phyloP scores from a whole-genome alignment of 2,888 invertebrate genomes.

The Dasypolia templi region DNA sequence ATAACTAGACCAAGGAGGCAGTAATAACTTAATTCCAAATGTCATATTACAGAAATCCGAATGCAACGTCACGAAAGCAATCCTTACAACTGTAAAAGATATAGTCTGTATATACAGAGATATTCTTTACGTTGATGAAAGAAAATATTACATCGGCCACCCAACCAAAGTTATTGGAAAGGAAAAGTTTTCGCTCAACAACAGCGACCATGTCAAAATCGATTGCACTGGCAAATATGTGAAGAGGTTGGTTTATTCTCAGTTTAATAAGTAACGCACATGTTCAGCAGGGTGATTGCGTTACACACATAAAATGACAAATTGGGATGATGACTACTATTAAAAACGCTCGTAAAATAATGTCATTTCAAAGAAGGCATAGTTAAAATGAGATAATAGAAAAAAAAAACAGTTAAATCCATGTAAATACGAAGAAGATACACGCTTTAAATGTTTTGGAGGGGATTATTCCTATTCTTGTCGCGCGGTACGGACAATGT shows the following conservation, averaged over 20 bases:
- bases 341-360: too few species aligned
- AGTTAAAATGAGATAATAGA: too few species aligned
- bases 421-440: too few species aligned
- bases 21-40: background rate
- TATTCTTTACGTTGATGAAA: constrained; percentile 92
- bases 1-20: too few species aligned
- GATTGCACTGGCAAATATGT: constrained; percentile 88
- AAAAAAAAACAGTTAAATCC: too few species aligned
- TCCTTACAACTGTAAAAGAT: constrained; percentile 73
- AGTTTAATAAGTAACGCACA: background rate
- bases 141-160: constrained; percentile 87
- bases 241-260: constrained; percentile 69
- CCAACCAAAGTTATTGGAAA: constrained; percentile 89
- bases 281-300: too few species aligned
- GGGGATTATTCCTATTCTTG: too few species aligned
- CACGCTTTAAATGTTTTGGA: too few species aligned
- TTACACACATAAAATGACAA: too few species aligned
- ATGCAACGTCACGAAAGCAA: constrained; percentile 76
- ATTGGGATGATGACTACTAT: too few species aligned
- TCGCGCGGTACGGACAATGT: too few species aligned
- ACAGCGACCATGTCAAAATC: constrained; percentile 93
- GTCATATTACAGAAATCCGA: constrained; percentile 86
- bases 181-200: constrained; percentile 91
- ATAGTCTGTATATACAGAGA: constrained; percentile 91
- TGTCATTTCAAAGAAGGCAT: too few species aligned